phyloP scores from a whole-genome alignment of 2,888 invertebrate genomes.

The Empis livida region DNA sequence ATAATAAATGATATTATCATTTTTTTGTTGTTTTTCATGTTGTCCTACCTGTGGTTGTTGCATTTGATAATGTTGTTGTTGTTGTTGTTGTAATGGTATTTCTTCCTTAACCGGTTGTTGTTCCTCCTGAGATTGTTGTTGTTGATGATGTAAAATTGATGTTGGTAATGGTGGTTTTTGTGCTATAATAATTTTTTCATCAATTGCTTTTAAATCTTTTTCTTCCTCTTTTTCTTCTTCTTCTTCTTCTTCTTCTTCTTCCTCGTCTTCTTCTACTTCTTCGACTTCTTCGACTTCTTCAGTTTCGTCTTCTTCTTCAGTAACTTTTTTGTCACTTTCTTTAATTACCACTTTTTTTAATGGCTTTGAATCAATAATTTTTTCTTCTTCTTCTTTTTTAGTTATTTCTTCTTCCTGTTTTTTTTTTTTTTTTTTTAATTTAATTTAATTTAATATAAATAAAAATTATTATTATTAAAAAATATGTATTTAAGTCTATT shows the following conservation, averaged over 20 bases:
- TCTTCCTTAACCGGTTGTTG: not conserved
- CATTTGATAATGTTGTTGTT: not conserved
- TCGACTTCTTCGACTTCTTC: not conserved
- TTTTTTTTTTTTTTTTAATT: slow-evolving; percentile 1
- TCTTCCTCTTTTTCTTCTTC: slow-evolving; percentile 1
- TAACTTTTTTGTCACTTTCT: not conserved
- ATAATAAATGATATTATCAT: not conserved
- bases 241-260: slow-evolving; percentile 3
- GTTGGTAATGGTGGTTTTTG: not conserved
- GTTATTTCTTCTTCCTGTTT: not conserved
- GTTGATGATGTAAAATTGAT: not conserved
- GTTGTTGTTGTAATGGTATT: not conserved
- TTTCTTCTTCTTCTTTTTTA: slow-evolving; percentile 4
- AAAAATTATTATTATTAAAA: not conserved
- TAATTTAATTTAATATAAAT: not conserved
- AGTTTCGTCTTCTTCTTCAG: slow-evolving; percentile 1
- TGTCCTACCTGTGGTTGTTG: not conserved
- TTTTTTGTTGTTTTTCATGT: not conserved
- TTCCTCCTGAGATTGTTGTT: not conserved
- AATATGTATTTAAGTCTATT: too few relatives aligned
- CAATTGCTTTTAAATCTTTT: not conserved
- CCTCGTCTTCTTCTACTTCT: slow-evolving; percentile 3
- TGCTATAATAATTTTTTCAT: not conserved
- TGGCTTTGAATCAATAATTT: not conserved
- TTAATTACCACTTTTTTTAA: slow-evolving; percentile 4